Percentiles rank a stretch among this genome's conserved stretches.
Conservation (phyloP, 2,113 vertebrate genomes). For the Poeciliopsis turrubarensis region DNA sequence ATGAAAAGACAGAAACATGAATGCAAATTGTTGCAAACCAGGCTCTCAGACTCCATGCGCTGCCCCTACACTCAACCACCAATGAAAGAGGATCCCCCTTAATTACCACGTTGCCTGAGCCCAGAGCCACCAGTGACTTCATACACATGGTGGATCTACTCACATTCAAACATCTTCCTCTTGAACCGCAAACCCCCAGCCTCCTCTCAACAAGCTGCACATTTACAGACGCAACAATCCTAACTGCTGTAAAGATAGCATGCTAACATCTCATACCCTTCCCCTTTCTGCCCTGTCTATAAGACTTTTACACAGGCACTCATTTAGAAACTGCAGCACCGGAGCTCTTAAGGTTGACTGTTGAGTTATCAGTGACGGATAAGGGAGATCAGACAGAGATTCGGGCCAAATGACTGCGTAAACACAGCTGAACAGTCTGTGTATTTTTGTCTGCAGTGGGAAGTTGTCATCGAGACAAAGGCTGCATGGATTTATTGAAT, state of each 20-base stretch:
- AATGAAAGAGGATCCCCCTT: slow-evolving; percentile 66
- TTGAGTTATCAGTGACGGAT: slow-evolving; percentile 61
- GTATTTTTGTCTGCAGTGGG: slow-evolving; percentile 16
- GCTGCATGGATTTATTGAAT: slow-evolving; percentile 7
- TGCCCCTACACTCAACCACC: slow-evolving; percentile 43
- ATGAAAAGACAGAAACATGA: slow-evolving; percentile 11
- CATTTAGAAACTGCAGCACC: slow-evolving; percentile 12
- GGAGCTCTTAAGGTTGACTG: slow-evolving; percentile 19
- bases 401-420: slow-evolving; percentile 47
- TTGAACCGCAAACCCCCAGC: slow-evolving; percentile 30
- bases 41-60: slow-evolving; percentile 33
- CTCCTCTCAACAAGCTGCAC: neutral
- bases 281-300: slow-evolving; percentile 7
- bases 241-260: slow-evolving; percentile 14
- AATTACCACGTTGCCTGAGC: slow-evolving; percentile 59
- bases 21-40: slow-evolving; percentile 35
- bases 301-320: slow-evolving; percentile 17
- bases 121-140: slow-evolving; percentile 62
- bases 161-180: slow-evolving; percentile 31
- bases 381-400: slow-evolving; percentile 61
- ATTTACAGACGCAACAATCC: neutral
- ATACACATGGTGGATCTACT: slow-evolving; percentile 62
- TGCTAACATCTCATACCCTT: slow-evolving; percentile 29
- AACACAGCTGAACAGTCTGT: slow-evolving; percentile 40
- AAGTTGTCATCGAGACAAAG: slow-evolving; percentile 24